These are phyloP conservation scores for Musca domestica DNA, from an alignment of 1,140 invertebrate species.

Conservation along the genomic window DNA sequence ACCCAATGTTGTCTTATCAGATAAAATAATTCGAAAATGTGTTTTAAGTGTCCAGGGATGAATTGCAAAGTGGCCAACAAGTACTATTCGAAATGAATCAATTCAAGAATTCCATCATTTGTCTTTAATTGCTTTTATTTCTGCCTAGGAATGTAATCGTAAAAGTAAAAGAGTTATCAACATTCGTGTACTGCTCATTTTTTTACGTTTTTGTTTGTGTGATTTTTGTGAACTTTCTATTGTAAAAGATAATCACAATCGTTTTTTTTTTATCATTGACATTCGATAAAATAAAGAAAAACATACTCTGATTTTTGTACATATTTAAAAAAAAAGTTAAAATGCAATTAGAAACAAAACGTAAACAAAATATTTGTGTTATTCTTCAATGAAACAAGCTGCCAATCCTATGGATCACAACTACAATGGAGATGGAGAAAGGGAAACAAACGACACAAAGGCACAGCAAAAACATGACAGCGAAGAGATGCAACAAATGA, in stretches of 20 bases:
- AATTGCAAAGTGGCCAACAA: too few species aligned
- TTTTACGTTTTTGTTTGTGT: too few species aligned
- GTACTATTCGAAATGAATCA: too few species aligned
- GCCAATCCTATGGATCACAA: constrained; percentile 4
- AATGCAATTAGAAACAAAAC: neutral
- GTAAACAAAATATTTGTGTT: constrained; percentile 26
- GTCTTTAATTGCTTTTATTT: too few species aligned
- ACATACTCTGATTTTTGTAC: neutral
- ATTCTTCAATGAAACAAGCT: constrained; percentile 29
- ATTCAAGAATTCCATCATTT: too few species aligned
- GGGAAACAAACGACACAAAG: neutral
- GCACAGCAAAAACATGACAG: neutral
- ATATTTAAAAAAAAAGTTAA: neutral
- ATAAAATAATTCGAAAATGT: too few species aligned
- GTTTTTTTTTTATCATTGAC: neutral
- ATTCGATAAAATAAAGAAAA: neutral
- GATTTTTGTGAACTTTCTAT: neutral
- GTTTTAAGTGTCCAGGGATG: too few species aligned
- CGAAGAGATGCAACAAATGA: constrained; percentile 84
- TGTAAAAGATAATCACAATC: neutral
- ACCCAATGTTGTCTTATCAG: too few species aligned
- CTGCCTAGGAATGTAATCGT: too few species aligned
- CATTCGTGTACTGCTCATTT: too few species aligned
- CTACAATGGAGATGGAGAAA: too few species aligned
- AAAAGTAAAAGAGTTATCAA: too few species aligned